These are phyloP conservation scores for Eristalis arbustorum DNA, from an alignment of 2,888 invertebrate species.

Conservation along the genomic window DNA sequence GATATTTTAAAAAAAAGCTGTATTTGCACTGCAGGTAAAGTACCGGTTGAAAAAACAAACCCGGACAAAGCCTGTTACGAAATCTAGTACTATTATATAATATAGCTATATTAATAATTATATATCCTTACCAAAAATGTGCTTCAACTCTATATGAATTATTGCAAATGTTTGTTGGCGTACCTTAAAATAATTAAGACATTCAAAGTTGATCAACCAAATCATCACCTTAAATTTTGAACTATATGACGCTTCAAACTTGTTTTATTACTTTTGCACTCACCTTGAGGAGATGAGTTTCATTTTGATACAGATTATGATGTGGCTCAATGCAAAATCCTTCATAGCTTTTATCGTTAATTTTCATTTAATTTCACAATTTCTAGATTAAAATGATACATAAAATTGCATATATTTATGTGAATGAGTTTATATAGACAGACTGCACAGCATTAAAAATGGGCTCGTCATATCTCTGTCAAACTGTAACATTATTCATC, in stretches of 20 bases:
- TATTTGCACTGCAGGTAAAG: no score
- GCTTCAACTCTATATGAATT: no score
- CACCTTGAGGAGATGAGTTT: neutral
- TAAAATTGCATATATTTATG: neutral
- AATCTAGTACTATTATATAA: no score
- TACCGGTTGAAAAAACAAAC: no score
- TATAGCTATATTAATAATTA: no score
- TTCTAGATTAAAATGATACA: neutral
- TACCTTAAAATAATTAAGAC: neutral
- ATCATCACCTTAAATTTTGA: neutral
- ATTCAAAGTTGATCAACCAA: neutral
- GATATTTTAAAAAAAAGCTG: no score
- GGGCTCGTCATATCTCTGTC: constrained; percentile 16
- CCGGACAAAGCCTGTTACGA: no score
- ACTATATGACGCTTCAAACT: neutral
- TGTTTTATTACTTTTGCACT: neutral
- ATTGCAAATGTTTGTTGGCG: no score
- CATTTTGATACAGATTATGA: neutral
- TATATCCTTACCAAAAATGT: no score
- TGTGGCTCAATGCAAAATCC: neutral
- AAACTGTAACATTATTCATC: constrained; percentile 1
- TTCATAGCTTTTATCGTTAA: neutral
- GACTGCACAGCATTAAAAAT: neutral
- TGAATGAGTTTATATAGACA: neutral
- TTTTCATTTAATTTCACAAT: neutral